Percentiles rank a stretch among this genome's conserved stretches.
phyloP scores from a whole-genome alignment of 2,888 invertebrate species.

The Geotrupes spiniger region DNA sequence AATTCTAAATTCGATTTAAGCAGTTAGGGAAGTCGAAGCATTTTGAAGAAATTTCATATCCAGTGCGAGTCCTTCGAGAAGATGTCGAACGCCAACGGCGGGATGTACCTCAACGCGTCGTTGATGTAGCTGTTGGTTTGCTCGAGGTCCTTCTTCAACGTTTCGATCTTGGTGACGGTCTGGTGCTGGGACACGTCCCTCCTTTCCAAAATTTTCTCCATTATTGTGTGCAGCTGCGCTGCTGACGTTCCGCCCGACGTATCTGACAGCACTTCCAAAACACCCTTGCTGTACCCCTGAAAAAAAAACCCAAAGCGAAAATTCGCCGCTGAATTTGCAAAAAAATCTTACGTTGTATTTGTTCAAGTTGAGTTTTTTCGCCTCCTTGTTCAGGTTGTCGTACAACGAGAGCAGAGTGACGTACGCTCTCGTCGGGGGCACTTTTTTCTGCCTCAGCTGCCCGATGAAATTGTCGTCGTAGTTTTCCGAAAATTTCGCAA shows the following conservation, averaged over 20 bases:
- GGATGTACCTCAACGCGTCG: constrained; percentile 57
- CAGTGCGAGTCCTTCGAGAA: not conserved
- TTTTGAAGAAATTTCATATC: no score
- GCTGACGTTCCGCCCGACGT: constrained; percentile 59
- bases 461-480: constrained; percentile 39
- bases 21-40: no score
- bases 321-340: no score
- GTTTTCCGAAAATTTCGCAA: constrained; percentile 35
- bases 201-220: constrained; percentile 58
- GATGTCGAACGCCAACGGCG: constrained; percentile 49
- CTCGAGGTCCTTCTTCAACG: constrained; percentile 57
- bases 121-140: constrained; percentile 58
- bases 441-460: constrained; percentile 50
- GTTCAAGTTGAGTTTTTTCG: constrained; percentile 60
- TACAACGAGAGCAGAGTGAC: constrained; percentile 60
- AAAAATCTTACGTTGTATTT: constrained; percentile 57
- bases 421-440: constrained; percentile 59
- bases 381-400: constrained; percentile 64
- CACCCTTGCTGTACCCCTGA: constrained; percentile 61
- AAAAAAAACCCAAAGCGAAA: no score
- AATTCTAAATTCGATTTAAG: no score
- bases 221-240: constrained; percentile 57
- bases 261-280: constrained; percentile 56
- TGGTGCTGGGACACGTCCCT: constrained; percentile 60
- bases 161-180: constrained; percentile 56